phyloP scores from a whole-genome alignment of 2,113 vertebrate species.

The Euleptes europaea region DNA sequence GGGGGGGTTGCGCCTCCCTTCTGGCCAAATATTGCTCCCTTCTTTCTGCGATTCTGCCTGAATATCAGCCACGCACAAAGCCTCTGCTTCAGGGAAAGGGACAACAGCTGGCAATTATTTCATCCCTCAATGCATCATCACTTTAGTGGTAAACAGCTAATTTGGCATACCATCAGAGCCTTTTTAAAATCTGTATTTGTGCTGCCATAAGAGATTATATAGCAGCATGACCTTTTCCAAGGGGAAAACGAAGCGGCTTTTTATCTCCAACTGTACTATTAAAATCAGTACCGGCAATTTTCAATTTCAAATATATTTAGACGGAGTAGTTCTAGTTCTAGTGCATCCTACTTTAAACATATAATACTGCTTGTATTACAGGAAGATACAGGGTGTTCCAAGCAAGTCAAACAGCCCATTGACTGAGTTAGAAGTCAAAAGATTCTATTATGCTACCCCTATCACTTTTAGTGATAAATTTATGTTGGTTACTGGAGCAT shows the following conservation, averaged over 20 bases:
- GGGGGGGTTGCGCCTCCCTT: background rate
- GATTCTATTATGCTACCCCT: no score
- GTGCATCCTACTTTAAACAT: background rate
- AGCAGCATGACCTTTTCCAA: background rate
- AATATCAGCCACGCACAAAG: background rate
- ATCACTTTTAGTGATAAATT: background rate
- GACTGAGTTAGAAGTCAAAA: background rate
- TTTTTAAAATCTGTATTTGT: background rate
- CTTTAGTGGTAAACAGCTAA: background rate
- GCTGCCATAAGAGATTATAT: background rate
- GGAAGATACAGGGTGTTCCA: background rate
- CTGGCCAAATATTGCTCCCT: background rate
- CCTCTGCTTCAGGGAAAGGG: background rate
- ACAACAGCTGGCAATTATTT: conserved; percentile 9
- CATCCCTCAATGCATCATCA: background rate
- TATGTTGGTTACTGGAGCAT: no score
- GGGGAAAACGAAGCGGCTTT: background rate
- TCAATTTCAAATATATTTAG: background rate
- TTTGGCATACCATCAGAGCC: background rate
- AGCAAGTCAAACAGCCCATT: background rate
- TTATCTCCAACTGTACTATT: background rate
- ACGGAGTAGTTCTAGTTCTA: background rate
- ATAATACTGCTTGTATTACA: background rate
- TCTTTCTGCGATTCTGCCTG: background rate
- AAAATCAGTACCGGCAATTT: background rate